These are phyloP conservation scores for Orchesellides sinensis DNA, from an alignment of 2,888 invertebrate genomes.

Conservation along the genomic window DNA sequence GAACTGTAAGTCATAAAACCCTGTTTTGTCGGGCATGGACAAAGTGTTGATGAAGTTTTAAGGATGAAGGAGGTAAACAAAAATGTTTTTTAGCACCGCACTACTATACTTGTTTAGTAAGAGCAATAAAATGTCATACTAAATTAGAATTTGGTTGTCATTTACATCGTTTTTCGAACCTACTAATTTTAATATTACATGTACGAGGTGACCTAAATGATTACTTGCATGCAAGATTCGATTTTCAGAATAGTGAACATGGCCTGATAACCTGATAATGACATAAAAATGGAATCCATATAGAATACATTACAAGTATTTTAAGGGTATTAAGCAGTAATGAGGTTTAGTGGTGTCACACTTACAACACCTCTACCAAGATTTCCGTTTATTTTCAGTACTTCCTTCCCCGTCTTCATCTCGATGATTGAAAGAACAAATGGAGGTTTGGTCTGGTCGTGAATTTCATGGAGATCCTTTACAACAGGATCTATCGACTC, in stretches of 20 bases:
- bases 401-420: constrained; percentile 69
- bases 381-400: constrained; percentile 64
- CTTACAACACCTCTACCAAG: constrained; percentile 64
- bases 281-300: not conserved
- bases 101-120: too few relatives aligned
- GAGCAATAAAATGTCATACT: not conserved
- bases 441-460: constrained; percentile 63
- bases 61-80: too few relatives aligned
- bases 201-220: constrained; percentile 7
- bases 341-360: too few relatives aligned
- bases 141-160: not conserved
- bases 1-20: too few relatives aligned
- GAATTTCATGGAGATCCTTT: constrained; percentile 56
- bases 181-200: not conserved
- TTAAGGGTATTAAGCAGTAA: not conserved
- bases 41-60: too few relatives aligned
- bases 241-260: not conserved
- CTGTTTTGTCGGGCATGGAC: too few relatives aligned
- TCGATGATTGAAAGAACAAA: constrained; percentile 66
- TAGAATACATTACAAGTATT: not conserved
- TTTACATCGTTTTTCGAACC: not conserved
- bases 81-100: too few relatives aligned
- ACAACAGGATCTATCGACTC: constrained; percentile 63
- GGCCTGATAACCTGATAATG: constrained; percentile 14
- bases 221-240: not conserved